Base-by-base conservation (phyloP, 2,113 vertebrate genomes). In the Callionymus lyra region DNA sequence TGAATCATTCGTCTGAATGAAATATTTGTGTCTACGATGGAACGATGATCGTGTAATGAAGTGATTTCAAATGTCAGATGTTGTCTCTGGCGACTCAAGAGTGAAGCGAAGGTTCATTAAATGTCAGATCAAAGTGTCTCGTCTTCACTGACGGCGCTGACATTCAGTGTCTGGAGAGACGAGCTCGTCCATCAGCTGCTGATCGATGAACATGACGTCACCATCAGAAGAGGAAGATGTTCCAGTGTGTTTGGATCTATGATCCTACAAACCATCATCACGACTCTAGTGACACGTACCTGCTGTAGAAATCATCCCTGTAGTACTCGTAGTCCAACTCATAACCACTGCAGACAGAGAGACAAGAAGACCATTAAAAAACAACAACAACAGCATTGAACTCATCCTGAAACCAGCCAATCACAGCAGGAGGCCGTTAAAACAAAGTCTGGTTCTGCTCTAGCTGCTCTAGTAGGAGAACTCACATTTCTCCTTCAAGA, bases 281-380 rank as follows among this genome's bases (percentile, higher is more conserved):
- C 21, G 8, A 14, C 15, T 10, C 3, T 1, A 47, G 33, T 10
- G 13, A 46, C 43, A 91, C 91, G 16, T 90, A 99, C 95, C 95
- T 81, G 73, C 84, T 94, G 87, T 98, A 98, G 88, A 98, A 98
- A 65, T 99, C 94, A 68, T 98, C 95, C 78, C 95, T 91, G 89
- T 98, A 99, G 89, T 97, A 99, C 79, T 99, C 94, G 27, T 97
- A 99, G 76, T 99, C 95, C 81, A 99, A 98, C 68, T 98, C 93
- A 70, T 96, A 98, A 47, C 91, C 90, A 38, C 94, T 99, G 56
- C 38, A 34, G 11, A 44, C 6, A 34, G 19, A 76, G 48, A 56
- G 38, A 16, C n/a, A 13, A 38, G 10, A 37, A 2, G 13, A 6
- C 57, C 10, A 32, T 10, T 12, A 6, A 44, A 15, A 50, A 38